Base-by-base conservation (phyloP, 2,797 vertebrate species). In the Bufotes viridis region DNA sequence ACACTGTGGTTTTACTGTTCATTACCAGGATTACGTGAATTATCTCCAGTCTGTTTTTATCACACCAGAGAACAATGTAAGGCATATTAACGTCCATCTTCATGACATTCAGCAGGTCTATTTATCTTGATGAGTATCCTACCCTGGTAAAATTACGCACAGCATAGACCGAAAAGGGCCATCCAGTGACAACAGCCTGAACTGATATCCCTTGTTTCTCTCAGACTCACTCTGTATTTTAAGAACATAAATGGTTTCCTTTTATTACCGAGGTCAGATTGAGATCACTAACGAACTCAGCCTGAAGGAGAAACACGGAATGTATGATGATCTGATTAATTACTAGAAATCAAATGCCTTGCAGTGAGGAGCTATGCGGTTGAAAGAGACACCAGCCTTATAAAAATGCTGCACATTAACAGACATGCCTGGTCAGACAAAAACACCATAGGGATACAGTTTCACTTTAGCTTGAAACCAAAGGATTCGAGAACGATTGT, bases 241-340 rank as follows among this genome's bases (percentile, higher is more conserved):
- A 88, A 85, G 87, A 94, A 88, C 92, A 90, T 91, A 93, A 94
- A 94, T 88, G 89, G 84, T 92, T 93, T 92, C 88, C 84, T 91
- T 93, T 93, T 93, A 84, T 93, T 93, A 92, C 93, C 0, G 53
- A 92, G 94, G 93, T 91, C 94, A 94, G 92, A 94, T 93, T 93
- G 92, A 90, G 92, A 95, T 94, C 93, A 93, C 88, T 94, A 92
- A 91, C 90, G 91, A 93, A 88, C 91, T 90, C 89, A 90, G 90
- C 92, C 93, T 92, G 87, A 90, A 93, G 93, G 93, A 95, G 90
- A 94, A 93, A 91, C 92, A 74, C 91, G 93, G 92, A 89, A 24
- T 92, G 91, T 93, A 93, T 93, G 94, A 95, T 93, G 94, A 94
- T 92, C 93, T 95, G 93, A 94, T 95, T 95, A 95, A 95, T 95